These are phyloP conservation scores for Polyergus mexicanus DNA, from an alignment of 1,140 invertebrate species.

Conservation along the genomic window DNA sequence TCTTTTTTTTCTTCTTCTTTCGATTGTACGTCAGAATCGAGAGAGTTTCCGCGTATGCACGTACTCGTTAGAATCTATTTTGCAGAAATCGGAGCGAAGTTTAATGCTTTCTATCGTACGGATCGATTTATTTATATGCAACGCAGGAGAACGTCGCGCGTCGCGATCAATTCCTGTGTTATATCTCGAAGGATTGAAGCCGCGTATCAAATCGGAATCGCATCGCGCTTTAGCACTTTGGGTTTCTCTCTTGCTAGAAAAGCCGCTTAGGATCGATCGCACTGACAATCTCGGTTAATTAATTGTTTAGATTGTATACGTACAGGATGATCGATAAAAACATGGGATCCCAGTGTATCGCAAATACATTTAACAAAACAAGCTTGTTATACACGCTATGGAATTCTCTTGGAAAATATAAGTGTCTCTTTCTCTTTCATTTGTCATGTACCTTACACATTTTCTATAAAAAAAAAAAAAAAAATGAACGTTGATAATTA, in stretches of 20 bases:
- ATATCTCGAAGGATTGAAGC: not conserved
- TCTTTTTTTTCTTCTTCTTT: too few species aligned
- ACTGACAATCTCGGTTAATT: constrained; percentile 49
- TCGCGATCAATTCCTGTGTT: constrained; percentile 34
- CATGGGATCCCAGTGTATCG: not conserved
- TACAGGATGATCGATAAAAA: constrained; percentile 52
- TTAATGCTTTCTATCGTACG: not conserved
- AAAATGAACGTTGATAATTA: constrained; percentile 2
- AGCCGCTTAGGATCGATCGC: constrained; percentile 58
- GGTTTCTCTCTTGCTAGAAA: constrained; percentile 14
- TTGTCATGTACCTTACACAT: not conserved
- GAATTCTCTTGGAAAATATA: not conserved
- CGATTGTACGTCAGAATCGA: not conserved
- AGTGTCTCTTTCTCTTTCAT: not conserved
- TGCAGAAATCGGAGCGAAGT: not conserved
- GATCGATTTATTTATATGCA: constrained; percentile 46
- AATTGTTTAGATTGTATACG: constrained; percentile 38
- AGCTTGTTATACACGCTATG: not conserved
- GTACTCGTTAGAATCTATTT: not conserved
- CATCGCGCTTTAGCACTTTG: constrained; percentile 38
- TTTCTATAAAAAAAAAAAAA: not conserved
- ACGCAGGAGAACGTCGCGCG: constrained; percentile 20
- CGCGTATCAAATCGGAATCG: constrained; percentile 29
- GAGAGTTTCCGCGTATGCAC: not conserved
- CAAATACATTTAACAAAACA: not conserved